These are phyloP conservation scores for Ectemnius cavifrons DNA, from an alignment of 2,888 invertebrate species.

Conservation along the genomic window DNA sequence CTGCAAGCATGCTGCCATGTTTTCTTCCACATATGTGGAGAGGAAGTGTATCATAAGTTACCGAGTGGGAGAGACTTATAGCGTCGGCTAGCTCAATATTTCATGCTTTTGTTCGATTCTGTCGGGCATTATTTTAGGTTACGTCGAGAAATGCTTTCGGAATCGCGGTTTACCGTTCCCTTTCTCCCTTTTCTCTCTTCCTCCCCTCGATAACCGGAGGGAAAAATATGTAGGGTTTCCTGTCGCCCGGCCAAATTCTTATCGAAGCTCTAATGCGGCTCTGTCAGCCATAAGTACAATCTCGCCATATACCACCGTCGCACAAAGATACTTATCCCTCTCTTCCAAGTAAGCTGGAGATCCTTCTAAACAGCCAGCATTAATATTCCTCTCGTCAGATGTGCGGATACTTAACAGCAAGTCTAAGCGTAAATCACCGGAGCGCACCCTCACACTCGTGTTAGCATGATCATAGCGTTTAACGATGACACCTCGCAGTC, in stretches of 20 bases:
- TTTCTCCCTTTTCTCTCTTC: constrained; percentile 35
- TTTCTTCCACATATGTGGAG: constrained; percentile 60
- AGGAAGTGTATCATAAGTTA: constrained; percentile 76
- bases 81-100: constrained; percentile 71
- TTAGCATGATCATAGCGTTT: constrained; percentile 41
- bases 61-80: constrained; percentile 67
- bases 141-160: constrained; percentile 74
- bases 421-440: constrained; percentile 42
- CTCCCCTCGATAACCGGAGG: constrained; percentile 54
- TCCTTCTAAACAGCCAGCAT: not conserved
- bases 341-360: not conserved
- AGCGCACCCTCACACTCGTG: constrained; percentile 45
- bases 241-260: constrained; percentile 57
- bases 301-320: constrained; percentile 34
- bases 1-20: constrained; percentile 46
- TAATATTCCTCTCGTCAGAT: not conserved
- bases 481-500: constrained; percentile 56
- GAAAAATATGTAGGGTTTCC: constrained; percentile 74
- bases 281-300: constrained; percentile 32
- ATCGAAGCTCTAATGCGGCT: constrained; percentile 51
- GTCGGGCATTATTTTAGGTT: constrained; percentile 77
- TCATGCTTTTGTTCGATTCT: constrained; percentile 78
- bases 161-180: constrained; percentile 68
- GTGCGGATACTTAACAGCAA: not conserved
- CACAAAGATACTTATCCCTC: constrained; percentile 47